These are phyloP conservation scores for Samia ricini DNA, from an alignment of 1,140 invertebrate species.

Conservation along the genomic window DNA sequence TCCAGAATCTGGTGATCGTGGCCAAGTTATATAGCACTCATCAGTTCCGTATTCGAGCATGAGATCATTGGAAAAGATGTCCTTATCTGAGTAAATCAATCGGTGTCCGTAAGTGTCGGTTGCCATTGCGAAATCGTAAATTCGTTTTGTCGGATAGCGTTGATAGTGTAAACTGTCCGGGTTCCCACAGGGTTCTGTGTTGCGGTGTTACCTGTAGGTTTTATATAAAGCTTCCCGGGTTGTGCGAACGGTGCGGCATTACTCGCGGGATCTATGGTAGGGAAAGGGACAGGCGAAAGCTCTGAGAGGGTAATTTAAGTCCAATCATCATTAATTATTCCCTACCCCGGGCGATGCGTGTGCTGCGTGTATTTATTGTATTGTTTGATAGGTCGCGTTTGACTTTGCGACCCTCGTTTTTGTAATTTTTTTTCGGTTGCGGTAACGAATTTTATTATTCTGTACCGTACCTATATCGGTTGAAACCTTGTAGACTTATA, in stretches of 20 bases:
- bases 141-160: background rate
- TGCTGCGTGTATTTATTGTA: conserved; percentile 38
- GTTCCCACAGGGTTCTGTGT: conserved; percentile 57
- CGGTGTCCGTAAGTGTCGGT: conserved; percentile 75
- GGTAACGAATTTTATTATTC: conserved; percentile 7
- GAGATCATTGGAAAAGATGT: conserved; percentile 61
- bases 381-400: conserved; percentile 52
- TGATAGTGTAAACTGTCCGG: conserved; percentile 33
- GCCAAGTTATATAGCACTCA: conserved; percentile 67
- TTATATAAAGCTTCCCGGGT: conserved; percentile 66
- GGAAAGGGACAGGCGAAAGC: conserved; percentile 40
- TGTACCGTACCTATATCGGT: no score
- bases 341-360: conserved; percentile 58
- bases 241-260: conserved; percentile 39
- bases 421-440: conserved; percentile 4
- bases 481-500: conserved; percentile 1
- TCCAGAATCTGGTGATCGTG: conserved; percentile 72
- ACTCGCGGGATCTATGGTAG: conserved; percentile 23
- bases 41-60: conserved; percentile 65
- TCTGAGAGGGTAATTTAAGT: conserved; percentile 69
- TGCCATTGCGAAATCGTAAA: conserved; percentile 47
- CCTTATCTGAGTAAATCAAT: conserved; percentile 65
- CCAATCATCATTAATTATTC: conserved; percentile 77
- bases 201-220: conserved; percentile 55
- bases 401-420: conserved; percentile 32